Percentiles rank a stretch among this genome's conserved stretches.
Conservation (phyloP, 2,888 invertebrate species). For the Melipona beecheii region DNA sequence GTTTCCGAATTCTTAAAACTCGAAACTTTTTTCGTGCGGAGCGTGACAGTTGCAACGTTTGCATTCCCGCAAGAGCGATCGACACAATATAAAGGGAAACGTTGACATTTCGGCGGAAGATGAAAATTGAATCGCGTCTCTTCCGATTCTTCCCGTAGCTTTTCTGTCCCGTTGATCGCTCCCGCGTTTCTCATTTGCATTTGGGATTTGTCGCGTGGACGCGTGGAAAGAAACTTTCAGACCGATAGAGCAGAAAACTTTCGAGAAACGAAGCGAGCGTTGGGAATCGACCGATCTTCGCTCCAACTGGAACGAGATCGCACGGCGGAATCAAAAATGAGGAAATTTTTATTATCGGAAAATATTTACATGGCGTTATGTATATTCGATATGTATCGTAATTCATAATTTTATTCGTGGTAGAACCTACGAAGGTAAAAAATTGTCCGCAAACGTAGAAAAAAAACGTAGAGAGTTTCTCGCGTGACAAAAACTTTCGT, state of each 20-base stretch:
- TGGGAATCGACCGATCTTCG: constrained; percentile 37
- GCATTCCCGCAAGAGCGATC: constrained; percentile 17
- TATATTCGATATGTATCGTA: no score
- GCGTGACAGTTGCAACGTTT: constrained; percentile 20
- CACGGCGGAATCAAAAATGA: constrained; percentile 20
- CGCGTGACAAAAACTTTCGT: no score
- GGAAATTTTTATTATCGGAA: background rate
- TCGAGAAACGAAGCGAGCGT: constrained; percentile 9
- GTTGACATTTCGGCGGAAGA: constrained; percentile 37
- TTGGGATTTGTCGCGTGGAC: constrained; percentile 54
- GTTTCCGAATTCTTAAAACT: no score
- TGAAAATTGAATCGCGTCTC: constrained; percentile 33
- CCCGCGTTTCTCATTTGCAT: constrained; percentile 46
- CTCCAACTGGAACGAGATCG: background rate
- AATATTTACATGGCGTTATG: no score
- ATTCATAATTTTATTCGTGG: no score
- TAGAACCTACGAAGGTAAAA: no score
- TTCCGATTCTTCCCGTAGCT: background rate
- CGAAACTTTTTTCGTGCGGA: background rate
- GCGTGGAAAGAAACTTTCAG: constrained; percentile 36
- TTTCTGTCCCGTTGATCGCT: background rate
- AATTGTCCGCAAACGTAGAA: no score
- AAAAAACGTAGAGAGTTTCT: no score
- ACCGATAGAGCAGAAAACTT: constrained; percentile 47
- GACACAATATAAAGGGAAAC: constrained; percentile 38